phyloP scores from a whole-genome alignment of 2,113 vertebrate species.

The Colinus virginianus region DNA sequence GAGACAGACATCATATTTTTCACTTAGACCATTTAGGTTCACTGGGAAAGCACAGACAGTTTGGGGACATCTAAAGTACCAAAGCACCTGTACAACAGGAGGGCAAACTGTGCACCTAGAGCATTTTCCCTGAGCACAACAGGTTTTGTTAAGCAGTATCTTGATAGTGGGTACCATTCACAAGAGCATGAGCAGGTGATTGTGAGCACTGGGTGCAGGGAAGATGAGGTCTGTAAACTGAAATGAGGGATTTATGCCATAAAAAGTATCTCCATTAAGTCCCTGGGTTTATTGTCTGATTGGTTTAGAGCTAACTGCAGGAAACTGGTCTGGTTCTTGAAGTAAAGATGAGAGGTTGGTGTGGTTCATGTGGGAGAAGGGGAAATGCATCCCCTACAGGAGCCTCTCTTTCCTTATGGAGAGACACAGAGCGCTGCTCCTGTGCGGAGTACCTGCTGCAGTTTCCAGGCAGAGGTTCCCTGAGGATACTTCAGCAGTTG shows the following conservation, averaged over 20 bases:
- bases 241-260: background rate
- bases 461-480: accelerated
- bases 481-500: accelerated
- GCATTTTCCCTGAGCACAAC: background rate
- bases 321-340: background rate
- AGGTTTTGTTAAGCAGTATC: background rate
- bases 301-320: background rate
- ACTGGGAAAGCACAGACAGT: background rate
- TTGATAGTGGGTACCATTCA: accelerated
- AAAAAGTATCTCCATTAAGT: background rate
- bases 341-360: background rate
- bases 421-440: accelerated
- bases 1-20: background rate
- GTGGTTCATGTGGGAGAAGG: too few species aligned
- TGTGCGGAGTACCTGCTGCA: background rate
- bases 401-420: accelerated
- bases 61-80: background rate
- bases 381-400: background rate
- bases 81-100: background rate
- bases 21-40: background rate
- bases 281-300: background rate
- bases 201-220: accelerated
- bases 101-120: background rate
- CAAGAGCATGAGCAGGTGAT: background rate
- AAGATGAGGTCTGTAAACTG: background rate